A percentile compares a stretch with the other conserved stretches of the same genome.
phyloP scores from a whole-genome alignment of 2,888 invertebrate genomes.

The Agonopterix subpropinquella region DNA sequence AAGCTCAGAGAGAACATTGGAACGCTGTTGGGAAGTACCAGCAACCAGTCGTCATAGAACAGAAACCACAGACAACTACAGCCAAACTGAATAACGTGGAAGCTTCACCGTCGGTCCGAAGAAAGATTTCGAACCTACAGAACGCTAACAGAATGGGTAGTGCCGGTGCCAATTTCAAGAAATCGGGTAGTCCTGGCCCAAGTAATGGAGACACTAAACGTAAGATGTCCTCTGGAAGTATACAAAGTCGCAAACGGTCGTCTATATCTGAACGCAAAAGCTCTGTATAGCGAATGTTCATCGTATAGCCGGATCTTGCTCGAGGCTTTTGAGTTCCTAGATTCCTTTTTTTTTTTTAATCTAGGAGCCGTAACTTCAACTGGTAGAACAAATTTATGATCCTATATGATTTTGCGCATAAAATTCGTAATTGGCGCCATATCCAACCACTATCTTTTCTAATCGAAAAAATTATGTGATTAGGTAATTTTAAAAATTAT shows the following conservation, averaged over 20 bases:
- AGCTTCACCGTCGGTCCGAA: constrained; percentile 60
- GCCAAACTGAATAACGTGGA: constrained; percentile 56
- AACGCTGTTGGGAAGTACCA: constrained; percentile 59
- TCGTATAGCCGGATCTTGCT: constrained; percentile 11
- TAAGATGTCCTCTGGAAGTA: constrained; percentile 69
- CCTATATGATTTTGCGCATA: constrained; percentile 3
- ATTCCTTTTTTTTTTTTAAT: background rate
- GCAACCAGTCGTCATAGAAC: constrained; percentile 54
- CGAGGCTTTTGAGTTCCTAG: background rate
- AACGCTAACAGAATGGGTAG: constrained; percentile 57
- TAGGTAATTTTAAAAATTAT: constrained; percentile 18
- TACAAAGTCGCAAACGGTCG: constrained; percentile 60
- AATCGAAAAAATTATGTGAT: constrained; percentile 22
- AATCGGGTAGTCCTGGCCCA: constrained; percentile 40
- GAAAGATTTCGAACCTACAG: constrained; percentile 57
- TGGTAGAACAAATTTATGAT: constrained; percentile 6
- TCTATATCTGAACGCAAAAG: constrained; percentile 65
- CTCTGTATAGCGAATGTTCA: constrained; percentile 54
- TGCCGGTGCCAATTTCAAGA: constrained; percentile 36
- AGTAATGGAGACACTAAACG: constrained; percentile 47
- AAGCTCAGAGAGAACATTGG: constrained; percentile 64
- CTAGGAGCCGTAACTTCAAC: background rate
- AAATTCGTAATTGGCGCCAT: constrained; percentile 27
- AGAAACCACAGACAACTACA: constrained; percentile 37
- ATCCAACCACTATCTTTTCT: constrained; percentile 26